These are phyloP conservation scores for Campoplex nolae DNA, from an alignment of 2,888 invertebrate species.

Conservation along the genomic window DNA sequence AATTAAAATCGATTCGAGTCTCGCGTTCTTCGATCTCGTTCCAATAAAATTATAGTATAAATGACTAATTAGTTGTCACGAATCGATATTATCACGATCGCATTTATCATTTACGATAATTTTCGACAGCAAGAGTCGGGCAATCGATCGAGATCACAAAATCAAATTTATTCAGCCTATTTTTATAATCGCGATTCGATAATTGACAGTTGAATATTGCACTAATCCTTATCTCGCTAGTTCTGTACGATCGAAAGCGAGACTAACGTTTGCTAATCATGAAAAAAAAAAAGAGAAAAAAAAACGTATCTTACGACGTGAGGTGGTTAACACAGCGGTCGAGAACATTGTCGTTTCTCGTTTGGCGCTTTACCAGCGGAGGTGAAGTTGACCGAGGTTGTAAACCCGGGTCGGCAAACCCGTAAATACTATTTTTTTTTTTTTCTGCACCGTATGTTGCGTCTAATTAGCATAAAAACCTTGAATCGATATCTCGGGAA, in stretches of 20 bases:
- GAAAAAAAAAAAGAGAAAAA: neutral
- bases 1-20: neutral
- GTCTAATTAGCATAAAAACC: constrained; percentile 68
- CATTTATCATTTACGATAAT: constrained; percentile 33
- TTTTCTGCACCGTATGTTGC: constrained; percentile 46
- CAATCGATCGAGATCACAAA: constrained; percentile 16
- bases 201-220: constrained; percentile 3
- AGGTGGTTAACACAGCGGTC: neutral
- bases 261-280: neutral
- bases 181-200: neutral
- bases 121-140: constrained; percentile 7
- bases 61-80: constrained; percentile 49
- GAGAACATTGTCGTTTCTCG: constrained; percentile 3
- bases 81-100: constrained; percentile 35
- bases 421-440: constrained; percentile 58
- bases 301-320: neutral
- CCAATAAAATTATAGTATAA: constrained; percentile 11
- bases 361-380: neutral
- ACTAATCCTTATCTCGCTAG: constrained; percentile 9
- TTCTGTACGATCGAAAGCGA: neutral
- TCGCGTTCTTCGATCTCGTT: neutral
- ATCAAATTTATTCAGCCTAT: constrained; percentile 24
- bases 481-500: constrained; percentile 64
- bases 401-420: constrained; percentile 66
- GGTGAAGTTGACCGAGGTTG: constrained; percentile 30